Evolutionary conservation across 2,888 invertebrate genomes (phyloP), one percentile per base, ranked within the genome.

Genomic region (Pyrrhosoma nymphula): DNA sequence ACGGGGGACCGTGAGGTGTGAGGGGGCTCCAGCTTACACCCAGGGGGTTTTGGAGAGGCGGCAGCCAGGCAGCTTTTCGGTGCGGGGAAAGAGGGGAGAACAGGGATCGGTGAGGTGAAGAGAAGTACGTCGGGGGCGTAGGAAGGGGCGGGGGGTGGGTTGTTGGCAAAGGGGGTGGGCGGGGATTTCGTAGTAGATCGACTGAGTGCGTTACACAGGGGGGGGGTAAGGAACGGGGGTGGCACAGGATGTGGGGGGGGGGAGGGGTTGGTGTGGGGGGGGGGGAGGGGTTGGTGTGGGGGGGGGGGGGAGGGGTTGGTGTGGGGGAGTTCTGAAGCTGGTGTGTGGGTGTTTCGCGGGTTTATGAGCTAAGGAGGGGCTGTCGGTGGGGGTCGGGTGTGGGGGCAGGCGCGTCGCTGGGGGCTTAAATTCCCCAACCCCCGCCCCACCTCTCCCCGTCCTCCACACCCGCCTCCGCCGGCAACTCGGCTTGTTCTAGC

Each of bases 1-100:
- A 89, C 89, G 89, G 89, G 89, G 89, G 89, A 89, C 89, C 89
- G 55, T 89, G 89, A 89, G 89, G 55, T 89, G 60, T 20, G 47
- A 47, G 47, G 56, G 56, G 89, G 56, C 89, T 55, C 88, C 88
- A 23, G n/a, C 47, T 10, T 56, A n/a, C 23, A 47, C 89, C 89
- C 89, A n/a, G 56, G 89, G 89, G 89, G 47, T 56, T 89, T 60
- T 60, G 18, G 39, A 89, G 89, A 55, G 89, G 55, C 89, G 89
- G 89, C 55, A 88, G 47, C n/a, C 69, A n/a, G 26, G 69, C 69
- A 82, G 30, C 26, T 35, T 35, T 35, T 82, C 60, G 60, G 60
- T 20, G 82, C 56, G 89, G n/a, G 89, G 55, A 12, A 26, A 26
- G 16, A 23, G 88, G 18, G 23, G 47, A 26, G 69, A n/a, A 18